A percentile compares a stretch with the other conserved stretches of the same genome.
phyloP scores from a whole-genome alignment of 1,140 invertebrate species.

The Radopholus similis region DNA sequence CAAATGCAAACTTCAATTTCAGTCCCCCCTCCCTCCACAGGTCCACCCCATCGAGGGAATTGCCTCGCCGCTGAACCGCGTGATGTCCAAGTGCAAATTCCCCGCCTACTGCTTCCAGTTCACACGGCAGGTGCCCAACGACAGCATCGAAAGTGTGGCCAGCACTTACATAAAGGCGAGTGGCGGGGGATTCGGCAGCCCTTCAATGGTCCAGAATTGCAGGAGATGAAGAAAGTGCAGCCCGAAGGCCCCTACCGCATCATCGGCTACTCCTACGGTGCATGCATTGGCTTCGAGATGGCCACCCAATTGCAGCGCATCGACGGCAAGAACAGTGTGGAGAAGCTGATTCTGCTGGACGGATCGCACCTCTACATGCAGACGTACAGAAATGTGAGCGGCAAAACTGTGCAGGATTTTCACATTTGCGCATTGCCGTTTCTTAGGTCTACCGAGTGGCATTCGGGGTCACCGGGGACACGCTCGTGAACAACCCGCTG shows the following conservation, averaged over 20 bases:
- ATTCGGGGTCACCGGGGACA: conserved; percentile 60
- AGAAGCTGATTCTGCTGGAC: conserved; percentile 71
- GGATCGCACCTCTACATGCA: conserved; percentile 84
- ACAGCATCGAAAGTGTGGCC: conserved; percentile 73
- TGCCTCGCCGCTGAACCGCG: conserved; percentile 68
- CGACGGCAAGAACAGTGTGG: conserved; percentile 67
- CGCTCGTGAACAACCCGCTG: conserved; percentile 58
- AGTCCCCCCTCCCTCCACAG: neutral
- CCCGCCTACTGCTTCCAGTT: conserved; percentile 87
- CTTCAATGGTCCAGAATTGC: conserved; percentile 40
- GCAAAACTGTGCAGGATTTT: neutral
- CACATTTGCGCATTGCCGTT: neutral
- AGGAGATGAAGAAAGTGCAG: conserved; percentile 74
- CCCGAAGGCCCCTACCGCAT: conserved; percentile 77
- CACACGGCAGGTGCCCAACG: conserved; percentile 71
- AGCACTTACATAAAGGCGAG: conserved; percentile 67
- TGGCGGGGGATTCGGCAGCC: neutral
- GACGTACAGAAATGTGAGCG: conserved; percentile 69
- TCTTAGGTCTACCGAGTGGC: conserved; percentile 56
- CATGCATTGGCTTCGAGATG: conserved; percentile 87
- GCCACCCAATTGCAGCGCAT: conserved; percentile 73
- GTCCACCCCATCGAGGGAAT: conserved; percentile 85
- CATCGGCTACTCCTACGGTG: conserved; percentile 88
- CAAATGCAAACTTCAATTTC: neutral
- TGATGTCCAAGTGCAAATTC: conserved; percentile 70